Conservation (phyloP, 2,888 invertebrate genomes). For the Oegoconia quadripuncta region DNA sequence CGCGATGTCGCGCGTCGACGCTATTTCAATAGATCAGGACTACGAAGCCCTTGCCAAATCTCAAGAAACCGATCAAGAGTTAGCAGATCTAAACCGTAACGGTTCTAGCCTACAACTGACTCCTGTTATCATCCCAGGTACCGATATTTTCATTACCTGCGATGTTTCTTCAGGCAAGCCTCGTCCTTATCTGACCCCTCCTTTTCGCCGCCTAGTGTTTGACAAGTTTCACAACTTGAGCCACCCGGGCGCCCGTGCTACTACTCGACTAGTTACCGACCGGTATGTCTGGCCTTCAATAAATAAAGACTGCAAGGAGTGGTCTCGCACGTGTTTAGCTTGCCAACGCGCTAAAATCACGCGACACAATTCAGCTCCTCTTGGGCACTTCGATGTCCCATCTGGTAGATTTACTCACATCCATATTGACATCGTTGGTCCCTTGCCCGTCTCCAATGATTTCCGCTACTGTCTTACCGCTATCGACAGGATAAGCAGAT, state of each 20-base stretch:
- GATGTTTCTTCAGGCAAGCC: neutral
- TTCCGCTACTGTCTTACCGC: neutral
- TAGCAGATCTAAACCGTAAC: neutral
- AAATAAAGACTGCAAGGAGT: no score
- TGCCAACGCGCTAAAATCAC: neutral
- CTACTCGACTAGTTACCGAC: no score
- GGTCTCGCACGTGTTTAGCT: neutral
- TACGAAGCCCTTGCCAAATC: slow-evolving; percentile 3
- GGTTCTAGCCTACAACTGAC: neutral
- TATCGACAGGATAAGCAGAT: neutral
- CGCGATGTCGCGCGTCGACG: slow-evolving; percentile 11
- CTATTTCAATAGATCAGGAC: slow-evolving; percentile 4
- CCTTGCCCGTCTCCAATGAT: neutral
- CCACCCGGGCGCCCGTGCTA: no score
- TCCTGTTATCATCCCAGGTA: neutral
- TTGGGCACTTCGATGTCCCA: neutral
- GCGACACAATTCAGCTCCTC: neutral
- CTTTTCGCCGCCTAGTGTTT: neutral
- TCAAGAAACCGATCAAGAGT: slow-evolving; percentile 10
- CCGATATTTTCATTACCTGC: neutral
- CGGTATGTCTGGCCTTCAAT: neutral
- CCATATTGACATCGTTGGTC: neutral
- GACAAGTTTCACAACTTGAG: neutral
- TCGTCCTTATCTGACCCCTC: neutral
- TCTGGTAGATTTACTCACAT: neutral